phyloP scores from a whole-genome alignment of 2,113 vertebrate species.

The Grantiella picta region DNA sequence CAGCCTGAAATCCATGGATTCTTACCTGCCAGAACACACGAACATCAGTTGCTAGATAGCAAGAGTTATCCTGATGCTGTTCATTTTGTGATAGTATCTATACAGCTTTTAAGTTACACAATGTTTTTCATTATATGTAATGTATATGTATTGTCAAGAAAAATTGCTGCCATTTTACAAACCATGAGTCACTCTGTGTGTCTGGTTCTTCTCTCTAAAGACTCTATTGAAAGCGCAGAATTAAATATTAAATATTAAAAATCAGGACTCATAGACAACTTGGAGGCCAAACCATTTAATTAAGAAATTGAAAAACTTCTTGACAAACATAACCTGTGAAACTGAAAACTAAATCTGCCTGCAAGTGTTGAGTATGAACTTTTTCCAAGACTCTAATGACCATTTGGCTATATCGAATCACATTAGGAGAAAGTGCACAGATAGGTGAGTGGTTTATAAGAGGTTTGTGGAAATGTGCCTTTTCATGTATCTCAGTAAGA shows the following conservation, averaged over 20 bases:
- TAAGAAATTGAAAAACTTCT: background rate
- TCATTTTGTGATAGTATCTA: background rate
- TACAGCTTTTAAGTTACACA: background rate
- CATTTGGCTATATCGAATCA: background rate
- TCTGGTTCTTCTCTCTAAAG: background rate
- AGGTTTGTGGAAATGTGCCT: background rate
- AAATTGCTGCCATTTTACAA: background rate
- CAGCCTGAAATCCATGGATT: background rate
- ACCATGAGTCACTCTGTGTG: accelerated
- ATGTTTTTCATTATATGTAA: background rate
- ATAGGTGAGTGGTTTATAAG: background rate
- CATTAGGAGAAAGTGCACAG: background rate
- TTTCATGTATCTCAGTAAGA: background rate
- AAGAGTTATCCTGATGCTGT: background rate
- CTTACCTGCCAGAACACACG: background rate
- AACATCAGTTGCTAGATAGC: background rate
- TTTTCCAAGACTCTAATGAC: background rate
- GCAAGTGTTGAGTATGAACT: background rate
- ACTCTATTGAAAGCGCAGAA: background rate
- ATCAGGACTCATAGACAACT: background rate
- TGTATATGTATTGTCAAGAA: too few species aligned
- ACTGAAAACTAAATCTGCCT: background rate
- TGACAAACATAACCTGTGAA: background rate
- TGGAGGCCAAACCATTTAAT: background rate
- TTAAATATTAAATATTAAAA: background rate